phyloP scores from a whole-genome alignment of 2,113 vertebrate species.

The Platichthys flesus region DNA sequence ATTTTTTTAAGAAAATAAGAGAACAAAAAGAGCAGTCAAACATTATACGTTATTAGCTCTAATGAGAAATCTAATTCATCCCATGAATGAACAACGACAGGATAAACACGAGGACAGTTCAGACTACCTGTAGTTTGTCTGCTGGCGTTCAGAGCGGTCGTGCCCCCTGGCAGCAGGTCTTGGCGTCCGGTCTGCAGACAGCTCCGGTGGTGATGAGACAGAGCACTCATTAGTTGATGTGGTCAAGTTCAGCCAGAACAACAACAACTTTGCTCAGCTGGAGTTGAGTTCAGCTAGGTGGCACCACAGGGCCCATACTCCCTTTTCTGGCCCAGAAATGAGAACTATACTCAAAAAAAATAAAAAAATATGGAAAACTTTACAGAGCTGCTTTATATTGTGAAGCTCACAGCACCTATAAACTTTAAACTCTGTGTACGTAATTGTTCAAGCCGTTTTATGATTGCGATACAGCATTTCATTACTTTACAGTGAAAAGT shows the following conservation, averaged over 20 bases:
- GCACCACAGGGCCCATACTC: background rate
- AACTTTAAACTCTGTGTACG: background rate
- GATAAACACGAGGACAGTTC: background rate
- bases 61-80: background rate
- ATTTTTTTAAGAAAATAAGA: background rate
- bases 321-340: background rate
- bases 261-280: background rate
- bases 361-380: background rate
- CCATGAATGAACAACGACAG: background rate
- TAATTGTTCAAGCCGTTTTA: no score
- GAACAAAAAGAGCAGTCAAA: background rate
- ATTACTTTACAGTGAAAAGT: no score
- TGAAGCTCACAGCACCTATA: background rate
- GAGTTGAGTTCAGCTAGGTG: background rate
- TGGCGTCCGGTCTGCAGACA: background rate
- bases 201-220: background rate
- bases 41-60: background rate
- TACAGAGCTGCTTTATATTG: background rate
- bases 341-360: background rate
- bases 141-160: background rate
- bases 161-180: background rate
- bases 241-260: conserved; percentile 6
- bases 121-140: background rate
- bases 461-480: no score
- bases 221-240: conserved; percentile 7